Conservation (phyloP, 2,888 invertebrate genomes). For the Phasia obesa region DNA sequence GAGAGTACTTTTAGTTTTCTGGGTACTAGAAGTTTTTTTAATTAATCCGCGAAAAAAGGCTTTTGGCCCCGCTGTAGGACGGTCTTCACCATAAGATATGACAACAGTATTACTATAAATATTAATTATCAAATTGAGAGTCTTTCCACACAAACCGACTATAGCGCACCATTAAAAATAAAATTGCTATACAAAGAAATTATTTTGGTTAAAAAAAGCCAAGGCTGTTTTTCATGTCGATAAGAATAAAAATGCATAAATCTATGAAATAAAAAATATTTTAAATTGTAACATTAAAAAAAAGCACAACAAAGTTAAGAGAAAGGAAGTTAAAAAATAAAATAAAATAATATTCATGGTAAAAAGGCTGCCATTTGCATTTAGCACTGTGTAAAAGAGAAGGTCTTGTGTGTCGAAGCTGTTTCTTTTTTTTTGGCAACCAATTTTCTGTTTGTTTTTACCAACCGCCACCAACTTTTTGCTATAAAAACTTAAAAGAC, state of each 20-base stretch:
- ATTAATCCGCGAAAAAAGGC: too few species aligned
- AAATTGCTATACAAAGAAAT: slow-evolving; percentile 34
- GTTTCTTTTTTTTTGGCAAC: slow-evolving; percentile 27
- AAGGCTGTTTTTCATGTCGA: slow-evolving; percentile 71
- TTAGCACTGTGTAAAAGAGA: slow-evolving; percentile 49
- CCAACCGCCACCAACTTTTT: slow-evolving; percentile 10
- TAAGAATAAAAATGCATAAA: slow-evolving; percentile 69
- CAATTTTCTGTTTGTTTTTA: slow-evolving; percentile 35
- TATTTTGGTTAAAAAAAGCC: slow-evolving; percentile 39
- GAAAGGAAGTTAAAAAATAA: slow-evolving; percentile 55
- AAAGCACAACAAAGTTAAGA: slow-evolving; percentile 41
- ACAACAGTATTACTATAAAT: too few species aligned
- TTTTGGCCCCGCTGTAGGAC: too few species aligned
- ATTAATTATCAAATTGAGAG: neutral
- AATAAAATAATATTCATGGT: slow-evolving; percentile 56
- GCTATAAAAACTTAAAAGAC: slow-evolving; percentile 1
- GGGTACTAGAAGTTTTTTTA: too few species aligned
- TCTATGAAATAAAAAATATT: slow-evolving; percentile 61
- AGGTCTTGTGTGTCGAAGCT: slow-evolving; percentile 29
- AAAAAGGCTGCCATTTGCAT: slow-evolving; percentile 68
- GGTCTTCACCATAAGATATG: too few species aligned
- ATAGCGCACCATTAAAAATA: slow-evolving; percentile 2
- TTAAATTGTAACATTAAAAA: slow-evolving; percentile 40
- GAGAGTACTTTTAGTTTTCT: too few species aligned
- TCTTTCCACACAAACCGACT: neutral